Conservation (phyloP, 2,797 vertebrate species). For the Arctocebus calabarensis region DNA sequence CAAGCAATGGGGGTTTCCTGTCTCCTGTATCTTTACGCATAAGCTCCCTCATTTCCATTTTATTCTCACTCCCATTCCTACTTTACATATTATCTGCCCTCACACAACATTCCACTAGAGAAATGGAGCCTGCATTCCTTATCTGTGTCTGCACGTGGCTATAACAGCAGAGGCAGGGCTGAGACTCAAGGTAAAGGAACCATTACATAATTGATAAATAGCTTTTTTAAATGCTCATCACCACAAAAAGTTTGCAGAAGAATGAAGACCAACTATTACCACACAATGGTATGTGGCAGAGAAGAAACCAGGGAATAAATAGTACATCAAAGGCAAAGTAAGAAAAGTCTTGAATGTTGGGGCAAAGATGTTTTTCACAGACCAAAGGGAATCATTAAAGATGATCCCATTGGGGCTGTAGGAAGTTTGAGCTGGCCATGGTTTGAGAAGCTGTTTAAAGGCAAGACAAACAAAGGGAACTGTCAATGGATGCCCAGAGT, state of each 20-base stretch:
- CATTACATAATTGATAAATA: not conserved
- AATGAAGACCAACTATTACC: not conserved
- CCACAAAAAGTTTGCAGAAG: not conserved
- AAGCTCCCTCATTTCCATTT: slow-evolving; percentile 4
- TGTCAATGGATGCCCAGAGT: not conserved
- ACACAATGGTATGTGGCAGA: not conserved
- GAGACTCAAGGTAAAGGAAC: not conserved
- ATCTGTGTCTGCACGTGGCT: not conserved
- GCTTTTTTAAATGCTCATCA: not conserved
- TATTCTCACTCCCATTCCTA: not conserved
- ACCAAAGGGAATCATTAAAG: not conserved
- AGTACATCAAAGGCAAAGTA: not conserved
- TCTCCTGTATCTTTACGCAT: not conserved
- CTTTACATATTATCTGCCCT: slow-evolving; percentile 14
- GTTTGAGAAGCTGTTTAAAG: not conserved
- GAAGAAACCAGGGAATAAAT: slow-evolving; percentile 48
- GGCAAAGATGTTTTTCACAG: not conserved
- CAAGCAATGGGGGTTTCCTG: not conserved
- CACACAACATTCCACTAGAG: not conserved
- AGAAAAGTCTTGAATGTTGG: not conserved
- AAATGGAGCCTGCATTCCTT: not conserved
- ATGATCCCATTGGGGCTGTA: not conserved
- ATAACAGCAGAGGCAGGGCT: not conserved
- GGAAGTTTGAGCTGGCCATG: not conserved
- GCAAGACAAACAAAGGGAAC: not conserved